Base-by-base conservation (phyloP, 2,113 vertebrate species). In the Myocastor coypus region DNA sequence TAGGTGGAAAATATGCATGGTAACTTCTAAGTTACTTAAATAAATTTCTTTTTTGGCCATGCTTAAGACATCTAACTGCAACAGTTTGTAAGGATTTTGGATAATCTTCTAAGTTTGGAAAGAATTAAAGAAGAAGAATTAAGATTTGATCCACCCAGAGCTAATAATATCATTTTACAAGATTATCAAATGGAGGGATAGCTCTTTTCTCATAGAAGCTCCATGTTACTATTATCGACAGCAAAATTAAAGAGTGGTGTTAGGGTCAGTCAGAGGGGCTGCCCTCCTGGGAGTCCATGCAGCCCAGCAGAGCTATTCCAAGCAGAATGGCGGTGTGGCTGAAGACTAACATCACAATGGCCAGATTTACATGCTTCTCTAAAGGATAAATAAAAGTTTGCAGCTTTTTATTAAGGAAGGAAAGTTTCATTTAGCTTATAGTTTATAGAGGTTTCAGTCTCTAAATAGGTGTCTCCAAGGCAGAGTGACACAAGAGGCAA, bases 71-170 rank as follows among this genome's bases (percentile, higher is more conserved):
- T 2, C 40, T 83, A 34, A 42, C 17, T 26, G 11, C 34, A 68
- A 64, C 13, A 82, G 57, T 73, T 63, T 55, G 24, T 7, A 71
- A 20, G 17, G 69, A 63, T 50, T 34, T 78, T 63, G 46, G 26
- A 64, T 66, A 90, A 26, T 86, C 55, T 71, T 83, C 42, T 64
- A 96, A 64, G 81, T 17, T 40, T 52, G 52, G 73, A 26, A 82
- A 92, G 82, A 93, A 83, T 0, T 66, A 4, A 94, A 71, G 59
- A 57, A 22, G 22, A 69, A 92, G 85, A 89, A 77, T 85, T 69
- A 94, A 57, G 12, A 42, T 20, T 34, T 64, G 17, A 66, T 28
- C 30, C 13, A 8, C 46, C 50, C 13, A 66, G 40, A 73, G 22
- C 64, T 68, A 83, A 50, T 42, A 77, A 77, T 46, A 46, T 28